These are phyloP conservation scores for Drosophila mimetica DNA, from an alignment of 2,888 invertebrate genomes.

Conservation along the genomic window DNA sequence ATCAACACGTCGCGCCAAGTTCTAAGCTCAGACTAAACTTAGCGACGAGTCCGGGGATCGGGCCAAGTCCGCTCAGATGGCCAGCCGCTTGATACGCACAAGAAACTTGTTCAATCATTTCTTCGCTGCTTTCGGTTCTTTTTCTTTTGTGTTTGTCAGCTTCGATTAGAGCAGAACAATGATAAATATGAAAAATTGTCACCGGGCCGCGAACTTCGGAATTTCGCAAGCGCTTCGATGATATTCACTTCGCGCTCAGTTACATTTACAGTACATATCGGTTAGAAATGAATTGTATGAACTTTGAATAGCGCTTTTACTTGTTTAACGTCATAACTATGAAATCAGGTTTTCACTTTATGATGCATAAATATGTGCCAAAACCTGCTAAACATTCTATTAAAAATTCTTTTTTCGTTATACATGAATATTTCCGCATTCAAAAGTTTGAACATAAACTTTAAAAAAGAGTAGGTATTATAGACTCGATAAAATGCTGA, in stretches of 20 bases:
- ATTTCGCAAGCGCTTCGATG: conserved; percentile 48
- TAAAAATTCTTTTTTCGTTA: neutral
- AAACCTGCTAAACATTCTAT: neutral
- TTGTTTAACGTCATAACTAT: neutral
- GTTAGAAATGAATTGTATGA: neutral
- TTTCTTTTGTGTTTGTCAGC: conserved; percentile 44
- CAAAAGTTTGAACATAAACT: neutral
- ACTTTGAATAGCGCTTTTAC: neutral
- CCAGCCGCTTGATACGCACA: conserved; percentile 64
- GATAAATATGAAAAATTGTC: conserved; percentile 57
- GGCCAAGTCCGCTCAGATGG: conserved; percentile 20
- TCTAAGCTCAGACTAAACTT: conserved; percentile 67
- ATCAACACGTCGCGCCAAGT: conserved; percentile 66
- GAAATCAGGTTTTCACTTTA: neutral
- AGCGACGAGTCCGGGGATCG: conserved; percentile 12
- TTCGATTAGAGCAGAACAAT: conserved; percentile 34
- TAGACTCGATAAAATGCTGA: too few species aligned
- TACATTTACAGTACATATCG: conserved; percentile 16
- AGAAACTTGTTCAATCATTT: conserved; percentile 74
- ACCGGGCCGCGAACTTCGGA: conserved; percentile 33
- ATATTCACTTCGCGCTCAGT: conserved; percentile 3
- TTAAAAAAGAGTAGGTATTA: too few species aligned
- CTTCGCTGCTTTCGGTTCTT: conserved; percentile 42
- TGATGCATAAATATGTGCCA: neutral
- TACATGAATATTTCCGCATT: neutral